These are phyloP conservation scores for Mimachlamys varia DNA, from an alignment of 2,888 invertebrate genomes.

Conservation along the genomic window DNA sequence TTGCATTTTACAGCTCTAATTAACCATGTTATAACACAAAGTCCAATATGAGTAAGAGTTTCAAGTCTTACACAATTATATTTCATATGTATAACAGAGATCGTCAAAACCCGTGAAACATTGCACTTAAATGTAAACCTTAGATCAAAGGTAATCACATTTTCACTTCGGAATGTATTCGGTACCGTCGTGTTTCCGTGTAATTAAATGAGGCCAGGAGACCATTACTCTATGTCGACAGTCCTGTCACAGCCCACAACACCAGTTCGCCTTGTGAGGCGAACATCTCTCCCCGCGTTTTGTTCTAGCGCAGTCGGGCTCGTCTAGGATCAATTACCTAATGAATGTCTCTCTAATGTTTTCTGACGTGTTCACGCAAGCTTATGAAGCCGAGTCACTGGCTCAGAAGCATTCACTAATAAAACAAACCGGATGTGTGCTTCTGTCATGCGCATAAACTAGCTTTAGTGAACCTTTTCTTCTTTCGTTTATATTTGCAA, in stretches of 20 bases:
- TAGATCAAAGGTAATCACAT: not conserved
- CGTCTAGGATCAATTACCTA: slow-evolving; percentile 7
- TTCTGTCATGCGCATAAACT: not conserved
- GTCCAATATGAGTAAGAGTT: not conserved
- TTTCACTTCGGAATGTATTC: not conserved
- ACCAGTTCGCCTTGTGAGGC: not conserved
- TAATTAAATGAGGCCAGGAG: not conserved
- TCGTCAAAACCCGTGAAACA: not conserved
- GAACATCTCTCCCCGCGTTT: not conserved
- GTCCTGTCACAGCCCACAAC: not conserved
- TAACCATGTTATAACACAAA: not conserved
- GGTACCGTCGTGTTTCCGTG: too few species aligned
- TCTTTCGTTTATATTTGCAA: too few species aligned
- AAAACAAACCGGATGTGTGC: not conserved
- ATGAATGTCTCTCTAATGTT: slow-evolving; percentile 14
- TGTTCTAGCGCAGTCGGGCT: not conserved
- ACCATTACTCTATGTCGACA: not conserved
- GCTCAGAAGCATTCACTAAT: not conserved
- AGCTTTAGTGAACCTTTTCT: too few species aligned
- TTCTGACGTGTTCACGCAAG: slow-evolving; percentile 28
- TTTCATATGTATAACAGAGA: not conserved
- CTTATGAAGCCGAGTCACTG: not conserved
- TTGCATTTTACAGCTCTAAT: not conserved
- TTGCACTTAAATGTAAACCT: not conserved
- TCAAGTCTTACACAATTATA: not conserved